A percentile compares a stretch with the other conserved stretches of the same genome.
Conservation (phyloP, 2,888 invertebrate genomes). For the Taphrorychus bicolor region DNA sequence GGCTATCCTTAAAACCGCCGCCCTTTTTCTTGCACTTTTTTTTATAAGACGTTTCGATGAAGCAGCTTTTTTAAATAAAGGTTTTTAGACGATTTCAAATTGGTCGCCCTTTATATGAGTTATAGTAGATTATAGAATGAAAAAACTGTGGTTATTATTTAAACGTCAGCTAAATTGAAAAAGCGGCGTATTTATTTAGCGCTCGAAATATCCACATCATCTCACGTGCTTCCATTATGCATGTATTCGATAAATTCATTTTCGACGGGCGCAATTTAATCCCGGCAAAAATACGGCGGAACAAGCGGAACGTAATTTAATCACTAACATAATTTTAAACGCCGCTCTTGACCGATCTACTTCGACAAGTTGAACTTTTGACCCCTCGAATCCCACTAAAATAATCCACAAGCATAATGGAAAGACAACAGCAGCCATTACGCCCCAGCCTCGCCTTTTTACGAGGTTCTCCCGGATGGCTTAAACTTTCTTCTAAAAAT, state of each 20-base stretch:
- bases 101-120: not conserved
- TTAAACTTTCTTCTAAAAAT: not conserved
- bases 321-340: not conserved
- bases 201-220: not conserved
- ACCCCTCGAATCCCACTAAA: constrained; percentile 1
- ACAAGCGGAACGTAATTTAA: constrained; percentile 3
- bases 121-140: too few species aligned
- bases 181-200: not conserved
- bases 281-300: not conserved
- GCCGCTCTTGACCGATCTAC: not conserved
- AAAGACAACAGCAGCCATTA: not conserved
- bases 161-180: not conserved
- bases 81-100: not conserved
- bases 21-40: not conserved
- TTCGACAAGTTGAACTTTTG: not conserved
- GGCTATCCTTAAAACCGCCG: not conserved
- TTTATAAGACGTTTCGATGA: too few species aligned
- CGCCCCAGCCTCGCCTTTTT: not conserved
- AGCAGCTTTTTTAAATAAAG: not conserved
- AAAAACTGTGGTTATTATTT: not conserved
- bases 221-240: constrained; percentile 1
- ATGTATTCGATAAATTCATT: not conserved
- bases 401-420: constrained; percentile 1
- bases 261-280: not conserved
- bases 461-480: not conserved